Evolutionary conservation across 2,797 vertebrate species (phyloP).

Genomic region (Molossus molossus): DNA sequence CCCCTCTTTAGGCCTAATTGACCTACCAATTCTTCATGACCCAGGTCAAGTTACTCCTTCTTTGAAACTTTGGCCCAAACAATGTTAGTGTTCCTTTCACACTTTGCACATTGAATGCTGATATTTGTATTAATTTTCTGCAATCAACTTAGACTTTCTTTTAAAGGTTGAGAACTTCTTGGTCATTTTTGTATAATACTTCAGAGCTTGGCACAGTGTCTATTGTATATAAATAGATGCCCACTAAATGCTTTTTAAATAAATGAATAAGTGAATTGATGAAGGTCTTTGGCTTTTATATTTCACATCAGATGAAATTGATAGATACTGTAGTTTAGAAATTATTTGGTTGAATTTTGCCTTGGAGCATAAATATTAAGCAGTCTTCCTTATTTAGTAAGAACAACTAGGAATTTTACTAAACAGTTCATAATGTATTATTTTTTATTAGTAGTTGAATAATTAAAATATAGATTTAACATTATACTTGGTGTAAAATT

Average conservation of each 20-base stretch:
- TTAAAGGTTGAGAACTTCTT: not conserved
- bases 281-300: slow-evolving; percentile 9
- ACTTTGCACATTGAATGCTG: not conserved
- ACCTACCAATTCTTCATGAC: not conserved
- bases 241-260: not conserved
- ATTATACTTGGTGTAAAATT: not conserved
- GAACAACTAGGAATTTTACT: slow-evolving; percentile 36
- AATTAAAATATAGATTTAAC: slow-evolving; percentile 53
- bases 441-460: slow-evolving; percentile 23
- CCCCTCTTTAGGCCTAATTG: not conserved
- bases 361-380: not conserved
- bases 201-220: not conserved
- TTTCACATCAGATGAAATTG: slow-evolving; percentile 18
- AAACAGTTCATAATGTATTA: slow-evolving; percentile 51
- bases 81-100: not conserved
- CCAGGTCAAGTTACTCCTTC: not conserved
- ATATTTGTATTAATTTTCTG: slow-evolving; percentile 25
- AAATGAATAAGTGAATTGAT: slow-evolving; percentile 31
- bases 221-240: slow-evolving; percentile 14
- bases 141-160: slow-evolving; percentile 46
- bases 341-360: slow-evolving; percentile 59
- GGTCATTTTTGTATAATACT: slow-evolving; percentile 9
- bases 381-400: slow-evolving; percentile 12
- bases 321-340: slow-evolving; percentile 36
- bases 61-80: not conserved